Percentiles rank a stretch among this genome's conserved stretches.
These are phyloP conservation scores for Parelbella ahira DNA, from an alignment of 2,888 invertebrate species.

Conservation along the genomic window DNA sequence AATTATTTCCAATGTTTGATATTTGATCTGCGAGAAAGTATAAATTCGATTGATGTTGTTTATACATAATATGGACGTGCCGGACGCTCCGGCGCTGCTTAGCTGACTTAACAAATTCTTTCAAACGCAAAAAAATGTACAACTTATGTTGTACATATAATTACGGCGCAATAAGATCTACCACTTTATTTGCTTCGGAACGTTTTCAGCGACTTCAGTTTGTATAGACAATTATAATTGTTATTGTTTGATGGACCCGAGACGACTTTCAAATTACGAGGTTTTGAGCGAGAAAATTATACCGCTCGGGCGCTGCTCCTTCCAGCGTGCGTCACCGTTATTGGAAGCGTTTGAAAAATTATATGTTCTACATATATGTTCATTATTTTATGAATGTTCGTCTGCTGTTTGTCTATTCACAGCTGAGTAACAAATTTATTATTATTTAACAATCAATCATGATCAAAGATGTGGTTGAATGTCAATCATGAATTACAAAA, in stretches of 20 bases:
- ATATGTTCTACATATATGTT: neutral
- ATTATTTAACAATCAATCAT: too few relatives aligned
- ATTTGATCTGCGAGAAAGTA: constrained; percentile 13
- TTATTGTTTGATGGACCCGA: constrained; percentile 12
- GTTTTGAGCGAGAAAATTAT: constrained; percentile 13
- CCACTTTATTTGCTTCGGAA: constrained; percentile 19
- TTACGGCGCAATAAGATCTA: too few relatives aligned
- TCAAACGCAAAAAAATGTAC: too few relatives aligned
- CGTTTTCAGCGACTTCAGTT: constrained; percentile 16
- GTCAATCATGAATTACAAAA: too few relatives aligned
- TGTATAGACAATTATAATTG: constrained; percentile 17
- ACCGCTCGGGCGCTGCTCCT: too few relatives aligned
- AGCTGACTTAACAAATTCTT: constrained; percentile 17
- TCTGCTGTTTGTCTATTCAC: too few relatives aligned
- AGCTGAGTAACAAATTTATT: too few relatives aligned
- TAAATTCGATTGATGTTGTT: constrained; percentile 19
- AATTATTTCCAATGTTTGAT: constrained; percentile 17
- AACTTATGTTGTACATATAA: too few relatives aligned
- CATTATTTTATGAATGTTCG: too few relatives aligned
- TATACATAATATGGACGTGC: too few relatives aligned
- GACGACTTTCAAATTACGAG: constrained; percentile 10
- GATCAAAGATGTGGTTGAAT: too few relatives aligned
- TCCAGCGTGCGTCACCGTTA: too few relatives aligned
- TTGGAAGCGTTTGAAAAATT: neutral
- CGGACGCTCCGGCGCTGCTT: constrained; percentile 9